Percentiles rank a stretch among this genome's conserved stretches.
These are phyloP conservation scores for Python bivittatus DNA, from an alignment of 2,113 vertebrate genomes.

Conservation along the genomic window DNA sequence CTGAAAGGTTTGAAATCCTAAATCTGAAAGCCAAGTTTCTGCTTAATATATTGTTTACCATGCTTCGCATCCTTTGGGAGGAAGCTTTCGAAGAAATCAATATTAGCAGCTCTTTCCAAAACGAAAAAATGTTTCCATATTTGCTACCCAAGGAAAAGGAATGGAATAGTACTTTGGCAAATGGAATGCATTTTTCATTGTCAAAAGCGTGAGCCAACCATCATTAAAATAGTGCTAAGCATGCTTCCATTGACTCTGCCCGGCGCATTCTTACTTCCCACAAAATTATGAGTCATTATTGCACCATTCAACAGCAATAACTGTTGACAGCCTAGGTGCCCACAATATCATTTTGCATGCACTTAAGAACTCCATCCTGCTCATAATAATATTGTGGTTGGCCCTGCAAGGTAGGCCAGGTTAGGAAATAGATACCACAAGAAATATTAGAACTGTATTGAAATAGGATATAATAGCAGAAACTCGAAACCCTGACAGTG, in stretches of 20 bases:
- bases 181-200: background rate
- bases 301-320: background rate
- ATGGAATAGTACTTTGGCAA: background rate
- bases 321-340: background rate
- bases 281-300: background rate
- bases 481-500: background rate
- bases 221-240: background rate
- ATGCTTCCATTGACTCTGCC: too few species aligned
- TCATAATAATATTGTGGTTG: too few species aligned
- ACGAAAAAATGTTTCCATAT: background rate
- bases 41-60: background rate
- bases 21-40: background rate
- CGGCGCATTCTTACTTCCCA: background rate
- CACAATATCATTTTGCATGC: background rate
- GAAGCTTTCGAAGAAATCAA: background rate
- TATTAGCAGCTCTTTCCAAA: background rate
- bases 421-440: too few species aligned
- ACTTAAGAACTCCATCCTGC: too few species aligned
- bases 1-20: too few species aligned
- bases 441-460: too few species aligned
- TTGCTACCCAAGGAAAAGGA: background rate
- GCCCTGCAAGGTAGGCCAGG: too few species aligned
- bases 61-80: too few species aligned
- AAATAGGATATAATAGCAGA: background rate
- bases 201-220: background rate